phyloP scores from a whole-genome alignment of 2,113 vertebrate species.

The Geococcyx californianus region DNA sequence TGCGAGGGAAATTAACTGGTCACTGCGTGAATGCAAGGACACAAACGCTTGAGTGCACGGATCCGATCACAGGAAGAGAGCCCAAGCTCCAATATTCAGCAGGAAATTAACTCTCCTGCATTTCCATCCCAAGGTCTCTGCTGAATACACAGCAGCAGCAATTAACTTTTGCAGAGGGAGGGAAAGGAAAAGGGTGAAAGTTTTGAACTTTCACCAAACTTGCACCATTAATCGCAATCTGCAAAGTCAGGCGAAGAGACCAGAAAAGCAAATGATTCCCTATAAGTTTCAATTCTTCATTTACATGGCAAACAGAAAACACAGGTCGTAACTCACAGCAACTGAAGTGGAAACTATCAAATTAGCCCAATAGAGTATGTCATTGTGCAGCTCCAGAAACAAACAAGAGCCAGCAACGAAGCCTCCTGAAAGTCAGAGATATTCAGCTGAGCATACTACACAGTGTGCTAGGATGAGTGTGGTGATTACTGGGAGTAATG shows the following conservation, averaged over 20 bases:
- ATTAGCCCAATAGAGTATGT: slow-evolving; percentile 64
- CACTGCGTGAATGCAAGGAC: neutral
- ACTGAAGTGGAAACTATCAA: slow-evolving; percentile 62
- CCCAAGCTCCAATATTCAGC: neutral
- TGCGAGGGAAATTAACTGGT: neutral
- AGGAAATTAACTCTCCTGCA: slow-evolving; percentile 39
- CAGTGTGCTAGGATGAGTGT: slow-evolving; percentile 31
- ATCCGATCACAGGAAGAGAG: neutral
- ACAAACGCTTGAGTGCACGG: neutral
- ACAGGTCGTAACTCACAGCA: slow-evolving; percentile 43
- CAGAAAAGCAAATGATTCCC: slow-evolving; percentile 16
- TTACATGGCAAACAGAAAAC: slow-evolving; percentile 49
- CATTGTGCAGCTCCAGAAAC: slow-evolving; percentile 54
- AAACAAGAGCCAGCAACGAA: slow-evolving; percentile 34
- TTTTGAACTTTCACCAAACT: slow-evolving; percentile 6
- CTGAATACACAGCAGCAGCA: neutral
- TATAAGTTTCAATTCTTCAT: slow-evolving; percentile 41
- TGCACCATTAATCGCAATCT: neutral
- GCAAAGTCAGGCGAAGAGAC: neutral
- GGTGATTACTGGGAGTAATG: slow-evolving; percentile 59
- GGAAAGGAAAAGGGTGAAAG: neutral
- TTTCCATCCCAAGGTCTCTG: slow-evolving; percentile 6
- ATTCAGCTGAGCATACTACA: slow-evolving; percentile 44
- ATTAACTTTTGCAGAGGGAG: slow-evolving; percentile 24
- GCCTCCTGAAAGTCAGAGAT: slow-evolving; percentile 60